Evolutionary conservation across 2,888 invertebrate species (phyloP).

Genomic region (Alviniconcha strummeri): DNA sequence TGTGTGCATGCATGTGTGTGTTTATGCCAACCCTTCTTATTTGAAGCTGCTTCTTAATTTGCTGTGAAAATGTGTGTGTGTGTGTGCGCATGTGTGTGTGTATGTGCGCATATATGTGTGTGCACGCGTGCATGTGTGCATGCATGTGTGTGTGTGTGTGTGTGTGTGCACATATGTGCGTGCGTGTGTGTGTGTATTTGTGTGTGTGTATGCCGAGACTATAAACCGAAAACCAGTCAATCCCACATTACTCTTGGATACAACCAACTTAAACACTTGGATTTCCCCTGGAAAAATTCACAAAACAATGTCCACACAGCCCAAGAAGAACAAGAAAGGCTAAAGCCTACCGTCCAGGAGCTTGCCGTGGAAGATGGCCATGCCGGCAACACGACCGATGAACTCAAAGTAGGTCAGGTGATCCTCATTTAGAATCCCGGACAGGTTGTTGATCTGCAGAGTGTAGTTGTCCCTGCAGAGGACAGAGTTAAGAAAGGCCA

Average conservation of each 20-base stretch:
- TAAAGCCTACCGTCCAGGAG: constrained; percentile 87
- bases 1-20: too few species aligned
- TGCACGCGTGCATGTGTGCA: neutral
- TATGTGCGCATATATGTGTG: neutral
- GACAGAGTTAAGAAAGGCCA: neutral
- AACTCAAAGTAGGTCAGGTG: constrained; percentile 99
- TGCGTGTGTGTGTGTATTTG: neutral
- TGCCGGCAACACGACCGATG: constrained; percentile 97
- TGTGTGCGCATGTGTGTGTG: neutral
- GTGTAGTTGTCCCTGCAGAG: constrained; percentile 93
- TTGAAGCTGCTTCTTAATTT: too few species aligned
- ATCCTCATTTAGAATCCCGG: constrained; percentile 97
- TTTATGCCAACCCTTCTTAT: too few species aligned
- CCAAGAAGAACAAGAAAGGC: too few species aligned
- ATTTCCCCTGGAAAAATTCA: too few species aligned
- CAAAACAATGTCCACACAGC: too few species aligned
- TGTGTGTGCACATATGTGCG: neutral
- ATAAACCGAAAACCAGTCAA: neutral
- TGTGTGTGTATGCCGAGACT: neutral
- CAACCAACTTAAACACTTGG: too few species aligned
- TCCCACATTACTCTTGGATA: too few species aligned
- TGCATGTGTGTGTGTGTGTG: neutral
- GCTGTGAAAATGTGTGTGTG: too few species aligned
- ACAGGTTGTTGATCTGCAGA: constrained; percentile 98
- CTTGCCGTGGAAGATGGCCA: constrained; percentile 99